phyloP scores from a whole-genome alignment of 92 coral and sea anemone genomes.

The Parazoanthus darwini region DNA sequence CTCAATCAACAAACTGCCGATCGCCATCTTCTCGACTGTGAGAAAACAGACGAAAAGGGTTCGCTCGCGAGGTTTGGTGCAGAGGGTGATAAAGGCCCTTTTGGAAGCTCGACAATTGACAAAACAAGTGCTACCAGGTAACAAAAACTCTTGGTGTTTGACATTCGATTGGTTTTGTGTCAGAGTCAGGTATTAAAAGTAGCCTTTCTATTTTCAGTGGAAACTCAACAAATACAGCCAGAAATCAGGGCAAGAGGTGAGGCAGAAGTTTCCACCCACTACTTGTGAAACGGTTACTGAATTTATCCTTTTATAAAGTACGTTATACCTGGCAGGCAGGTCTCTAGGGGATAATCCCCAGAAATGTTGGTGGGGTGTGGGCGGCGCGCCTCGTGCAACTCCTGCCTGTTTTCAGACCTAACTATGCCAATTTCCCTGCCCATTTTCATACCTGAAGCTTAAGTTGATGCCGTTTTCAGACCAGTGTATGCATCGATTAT shows the following conservation, averaged over 20 bases:
- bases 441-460: no score
- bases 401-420: no score
- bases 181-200: background rate
- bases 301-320: background rate
- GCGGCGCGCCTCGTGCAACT: no score
- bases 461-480: no score
- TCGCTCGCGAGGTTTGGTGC: constrained; percentile 51
- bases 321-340: no score
- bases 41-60: constrained; percentile 65
- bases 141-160: background rate
- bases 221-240: constrained; percentile 24
- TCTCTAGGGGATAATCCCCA: no score
- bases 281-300: background rate
- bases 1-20: constrained; percentile 75
- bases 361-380: no score
- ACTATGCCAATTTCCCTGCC: no score
- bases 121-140: constrained; percentile 55
- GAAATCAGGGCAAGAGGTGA: constrained; percentile 38
- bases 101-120: constrained; percentile 53
- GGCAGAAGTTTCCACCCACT: background rate
- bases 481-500: no score
- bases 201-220: constrained; percentile 32
- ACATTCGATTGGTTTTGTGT: background rate
- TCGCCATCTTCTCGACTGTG: constrained; percentile 72
- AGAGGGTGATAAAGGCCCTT: constrained; percentile 63